Conservation (phyloP, 2,113 vertebrate genomes). For the Amphiprion percula region DNA sequence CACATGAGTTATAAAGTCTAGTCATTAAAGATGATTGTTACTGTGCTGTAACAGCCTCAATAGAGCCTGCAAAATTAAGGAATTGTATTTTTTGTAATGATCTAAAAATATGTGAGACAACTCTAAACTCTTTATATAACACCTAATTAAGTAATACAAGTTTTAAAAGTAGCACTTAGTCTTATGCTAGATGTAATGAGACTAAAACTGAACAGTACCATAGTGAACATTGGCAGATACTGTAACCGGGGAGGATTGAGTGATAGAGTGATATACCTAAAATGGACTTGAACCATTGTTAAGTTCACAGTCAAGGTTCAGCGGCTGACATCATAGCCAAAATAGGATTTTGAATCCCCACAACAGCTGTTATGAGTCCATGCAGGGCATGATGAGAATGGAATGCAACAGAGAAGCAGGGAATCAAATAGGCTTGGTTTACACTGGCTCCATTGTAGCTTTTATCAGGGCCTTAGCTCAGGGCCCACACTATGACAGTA, state of each 20-base stretch:
- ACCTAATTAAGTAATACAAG: too few relatives aligned
- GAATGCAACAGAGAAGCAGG: constrained; percentile 53
- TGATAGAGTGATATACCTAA: constrained; percentile 45
- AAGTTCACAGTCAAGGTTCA: constrained; percentile 58
- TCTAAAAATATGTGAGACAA: too few relatives aligned
- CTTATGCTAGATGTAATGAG: too few relatives aligned
- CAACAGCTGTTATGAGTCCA: constrained; percentile 68
- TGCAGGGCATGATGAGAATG: constrained; percentile 60
- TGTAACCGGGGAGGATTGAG: constrained; percentile 14
- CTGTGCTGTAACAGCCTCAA: too few relatives aligned
- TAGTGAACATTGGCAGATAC: neutral
- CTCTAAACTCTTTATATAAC: too few relatives aligned
- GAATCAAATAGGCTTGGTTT: constrained; percentile 55
- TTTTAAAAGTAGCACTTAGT: too few relatives aligned
- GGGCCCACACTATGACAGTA: neutral
- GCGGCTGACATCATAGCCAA: constrained; percentile 66
- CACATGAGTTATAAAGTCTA: too few relatives aligned
- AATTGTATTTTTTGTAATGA: too few relatives aligned
- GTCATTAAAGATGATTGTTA: too few relatives aligned
- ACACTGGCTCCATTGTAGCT: constrained; percentile 29
- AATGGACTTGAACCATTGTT: constrained; percentile 72
- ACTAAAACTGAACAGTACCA: neutral
- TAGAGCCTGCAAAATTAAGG: too few relatives aligned
- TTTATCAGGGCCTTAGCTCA: constrained; percentile 5
- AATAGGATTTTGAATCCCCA: constrained; percentile 61